Percentiles rank a stretch among this genome's conserved stretches.
Evolutionary conservation across 1,140 invertebrate species (phyloP).

Genomic region (Bombus soroeensis): DNA sequence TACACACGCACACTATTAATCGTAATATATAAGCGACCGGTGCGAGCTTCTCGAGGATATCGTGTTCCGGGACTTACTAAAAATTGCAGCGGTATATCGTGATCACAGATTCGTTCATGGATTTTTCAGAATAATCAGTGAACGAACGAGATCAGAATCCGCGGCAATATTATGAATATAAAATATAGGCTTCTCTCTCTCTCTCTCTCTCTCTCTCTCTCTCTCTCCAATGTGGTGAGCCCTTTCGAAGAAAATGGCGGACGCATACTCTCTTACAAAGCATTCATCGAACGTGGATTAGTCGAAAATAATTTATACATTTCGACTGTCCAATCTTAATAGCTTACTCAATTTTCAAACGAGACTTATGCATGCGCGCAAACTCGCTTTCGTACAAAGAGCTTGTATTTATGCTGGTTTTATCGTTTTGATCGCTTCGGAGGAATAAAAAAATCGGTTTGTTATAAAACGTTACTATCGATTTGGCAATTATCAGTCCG

Average conservation of each 20-base stretch:
- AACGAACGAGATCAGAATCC: background rate
- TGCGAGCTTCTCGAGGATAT: background rate
- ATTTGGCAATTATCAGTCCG: conserved; percentile 44
- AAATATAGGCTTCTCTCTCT: conserved; percentile 21
- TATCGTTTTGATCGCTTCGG: background rate
- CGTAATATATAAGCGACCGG: conserved; percentile 4
- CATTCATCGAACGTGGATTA: conserved; percentile 69
- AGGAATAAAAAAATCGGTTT: conserved; percentile 31
- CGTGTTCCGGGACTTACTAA: background rate
- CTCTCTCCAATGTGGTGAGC: conserved; percentile 60
- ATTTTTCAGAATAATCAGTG: background rate
- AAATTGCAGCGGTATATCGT: background rate
- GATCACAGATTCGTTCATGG: background rate
- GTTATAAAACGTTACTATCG: conserved; percentile 47
- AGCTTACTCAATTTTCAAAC: background rate
- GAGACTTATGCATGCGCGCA: background rate
- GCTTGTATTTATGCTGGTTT: background rate
- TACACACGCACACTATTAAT: background rate
- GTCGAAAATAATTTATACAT: conserved; percentile 51
- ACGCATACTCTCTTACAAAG: conserved; percentile 71
- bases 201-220: too few relatives aligned
- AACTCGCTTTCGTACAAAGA: background rate
- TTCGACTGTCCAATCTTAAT: background rate
- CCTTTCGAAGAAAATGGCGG: conserved; percentile 80
- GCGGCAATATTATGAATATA: conserved; percentile 37